phyloP scores from a whole-genome alignment of 2,888 invertebrate species.

The Troglohyphantes excavatus region DNA sequence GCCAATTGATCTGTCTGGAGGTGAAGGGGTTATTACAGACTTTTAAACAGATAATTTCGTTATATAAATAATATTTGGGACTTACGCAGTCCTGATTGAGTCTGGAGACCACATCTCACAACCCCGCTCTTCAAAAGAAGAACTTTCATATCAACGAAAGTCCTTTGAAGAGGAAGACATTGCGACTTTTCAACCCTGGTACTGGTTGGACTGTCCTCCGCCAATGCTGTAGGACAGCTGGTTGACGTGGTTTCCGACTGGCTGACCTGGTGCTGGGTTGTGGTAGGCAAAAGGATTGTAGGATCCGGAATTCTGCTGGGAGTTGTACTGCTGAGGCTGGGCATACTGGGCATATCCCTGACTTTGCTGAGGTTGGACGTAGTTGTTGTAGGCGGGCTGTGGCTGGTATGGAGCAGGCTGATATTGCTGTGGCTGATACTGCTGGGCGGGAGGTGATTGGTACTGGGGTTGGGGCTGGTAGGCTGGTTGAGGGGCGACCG shows the following conservation, averaged over 20 bases:
- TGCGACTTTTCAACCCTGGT: slow-evolving; percentile 59
- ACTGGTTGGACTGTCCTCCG: slow-evolving; percentile 43
- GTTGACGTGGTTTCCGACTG: slow-evolving; percentile 11
- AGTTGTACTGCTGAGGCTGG: slow-evolving; percentile 49
- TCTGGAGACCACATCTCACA: neutral
- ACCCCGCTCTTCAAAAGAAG: no score
- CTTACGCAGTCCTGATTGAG: neutral
- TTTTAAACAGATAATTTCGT: neutral
- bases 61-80: neutral
- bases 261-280: slow-evolving; percentile 54
- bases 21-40: no score
- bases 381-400: slow-evolving; percentile 66
- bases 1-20: no score
- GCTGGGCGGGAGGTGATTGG: slow-evolving; percentile 31
- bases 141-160: neutral
- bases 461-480: slow-evolving; percentile 63
- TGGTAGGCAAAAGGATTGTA: slow-evolving; percentile 72
- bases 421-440: slow-evolving; percentile 25
- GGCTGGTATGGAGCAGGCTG: slow-evolving; percentile 55
- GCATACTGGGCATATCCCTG: slow-evolving; percentile 58
- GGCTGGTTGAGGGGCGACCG: slow-evolving; percentile 50
- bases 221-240: slow-evolving; percentile 73
- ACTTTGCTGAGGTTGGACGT: slow-evolving; percentile 66
- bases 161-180: neutral
- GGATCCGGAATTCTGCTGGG: slow-evolving; percentile 32